These are phyloP conservation scores for Sturmia bella DNA, from an alignment of 2,888 invertebrate species.

Conservation along the genomic window DNA sequence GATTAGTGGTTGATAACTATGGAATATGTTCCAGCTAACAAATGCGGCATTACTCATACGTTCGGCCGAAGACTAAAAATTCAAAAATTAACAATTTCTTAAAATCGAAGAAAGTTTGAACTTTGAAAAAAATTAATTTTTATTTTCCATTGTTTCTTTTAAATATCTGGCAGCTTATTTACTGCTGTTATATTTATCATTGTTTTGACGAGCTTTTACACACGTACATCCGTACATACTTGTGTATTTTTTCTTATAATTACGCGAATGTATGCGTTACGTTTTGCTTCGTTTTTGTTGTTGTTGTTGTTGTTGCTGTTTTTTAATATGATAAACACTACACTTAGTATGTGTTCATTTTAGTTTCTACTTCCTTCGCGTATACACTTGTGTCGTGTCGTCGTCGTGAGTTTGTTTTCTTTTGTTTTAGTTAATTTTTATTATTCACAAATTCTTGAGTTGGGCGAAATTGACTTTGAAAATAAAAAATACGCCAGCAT, in stretches of 20 bases:
- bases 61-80: too few relatives aligned
- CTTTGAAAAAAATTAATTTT: background rate
- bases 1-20: too few relatives aligned
- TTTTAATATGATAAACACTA: constrained; percentile 59
- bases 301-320: too few relatives aligned
- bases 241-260: constrained; percentile 1
- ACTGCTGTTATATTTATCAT: background rate
- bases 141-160: background rate
- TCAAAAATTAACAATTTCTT: too few relatives aligned
- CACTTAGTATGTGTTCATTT: constrained; percentile 64
- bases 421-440: constrained; percentile 39
- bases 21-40: too few relatives aligned
- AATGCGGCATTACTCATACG: too few relatives aligned
- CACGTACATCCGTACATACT: background rate
- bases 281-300: constrained; percentile 24
- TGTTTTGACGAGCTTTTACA: background rate
- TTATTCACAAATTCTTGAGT: constrained; percentile 43
- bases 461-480: constrained; percentile 48
- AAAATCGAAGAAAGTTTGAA: too few relatives aligned
- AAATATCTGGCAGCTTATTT: constrained; percentile 11
- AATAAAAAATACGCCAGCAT: constrained; percentile 47
- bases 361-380: constrained; percentile 67
- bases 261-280: constrained; percentile 34
- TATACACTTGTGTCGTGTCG: constrained; percentile 66
- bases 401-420: constrained; percentile 57